These are phyloP conservation scores for Melanchra persicariae DNA, from an alignment of 2,888 invertebrate species.

Conservation along the genomic window DNA sequence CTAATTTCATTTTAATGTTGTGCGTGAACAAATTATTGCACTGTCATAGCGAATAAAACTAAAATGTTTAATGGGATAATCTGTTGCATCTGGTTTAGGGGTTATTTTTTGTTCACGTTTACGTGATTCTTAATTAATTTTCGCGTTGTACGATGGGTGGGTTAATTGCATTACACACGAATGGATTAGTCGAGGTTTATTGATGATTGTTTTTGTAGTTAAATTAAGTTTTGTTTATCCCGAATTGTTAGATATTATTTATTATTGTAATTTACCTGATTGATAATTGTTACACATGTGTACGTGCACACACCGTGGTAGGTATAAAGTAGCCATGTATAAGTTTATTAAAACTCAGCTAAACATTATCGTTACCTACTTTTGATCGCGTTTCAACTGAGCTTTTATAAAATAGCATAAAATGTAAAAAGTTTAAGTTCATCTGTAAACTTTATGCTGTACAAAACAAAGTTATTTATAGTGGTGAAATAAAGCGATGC, in stretches of 20 bases:
- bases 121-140: conserved; percentile 86
- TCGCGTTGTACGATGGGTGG: conserved; percentile 72
- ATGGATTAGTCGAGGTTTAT: conserved; percentile 80
- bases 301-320: not conserved
- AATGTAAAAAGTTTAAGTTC: conserved; percentile 67
- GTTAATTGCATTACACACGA: conserved; percentile 83
- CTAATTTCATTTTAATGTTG: conserved; percentile 89
- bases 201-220: conserved; percentile 75
- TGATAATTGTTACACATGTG: conserved; percentile 7
- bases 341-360: no score
- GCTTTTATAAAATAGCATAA: conserved; percentile 48
- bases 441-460: conserved; percentile 78
- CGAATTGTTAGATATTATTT: conserved; percentile 47
- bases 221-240: conserved; percentile 65
- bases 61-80: conserved; percentile 85
- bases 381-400: conserved; percentile 29
- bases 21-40: conserved; percentile 89
- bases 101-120: conserved; percentile 81
- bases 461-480: conserved; percentile 85
- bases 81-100: conserved; percentile 84
- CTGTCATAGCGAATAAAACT: conserved; percentile 87
- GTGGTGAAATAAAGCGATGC: conserved; percentile 78
- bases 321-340: no score
- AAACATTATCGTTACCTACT: conserved; percentile 13
- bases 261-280: conserved; percentile 24